Conservation (phyloP, 2,888 invertebrate genomes). For the Dinocampus coccinellae region DNA sequence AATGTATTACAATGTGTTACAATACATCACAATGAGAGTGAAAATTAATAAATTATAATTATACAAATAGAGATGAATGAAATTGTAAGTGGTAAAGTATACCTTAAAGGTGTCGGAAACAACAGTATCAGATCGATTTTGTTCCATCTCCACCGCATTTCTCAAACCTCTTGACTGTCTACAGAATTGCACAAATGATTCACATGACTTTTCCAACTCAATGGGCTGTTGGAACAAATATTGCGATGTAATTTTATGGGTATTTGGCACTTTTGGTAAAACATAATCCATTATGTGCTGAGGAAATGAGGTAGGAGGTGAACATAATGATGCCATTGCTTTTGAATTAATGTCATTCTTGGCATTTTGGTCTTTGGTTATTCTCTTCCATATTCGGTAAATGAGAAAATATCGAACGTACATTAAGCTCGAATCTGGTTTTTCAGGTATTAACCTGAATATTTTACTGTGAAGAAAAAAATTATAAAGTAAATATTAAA, state of each 20-base stretch:
- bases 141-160: slow-evolving; percentile 27
- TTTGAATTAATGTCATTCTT: slow-evolving; percentile 57
- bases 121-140: slow-evolving; percentile 18
- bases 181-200: slow-evolving; percentile 58
- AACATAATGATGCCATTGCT: slow-evolving; percentile 56
- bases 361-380: slow-evolving; percentile 56
- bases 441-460: slow-evolving; percentile 54
- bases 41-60: background rate
- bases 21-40: background rate
- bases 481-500: slow-evolving; percentile 1
- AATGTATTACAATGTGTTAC: too few species aligned
- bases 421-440: slow-evolving; percentile 57
- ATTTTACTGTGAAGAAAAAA: slow-evolving; percentile 62
- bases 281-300: slow-evolving; percentile 55
- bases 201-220: slow-evolving; percentile 59
- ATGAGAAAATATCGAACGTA: slow-evolving; percentile 64
- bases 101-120: slow-evolving; percentile 32
- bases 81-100: slow-evolving; percentile 7
- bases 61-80: background rate
- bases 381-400: slow-evolving; percentile 64
- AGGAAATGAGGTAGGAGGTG: slow-evolving; percentile 55
- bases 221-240: slow-evolving; percentile 58
- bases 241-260: slow-evolving; percentile 53
- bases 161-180: slow-evolving; percentile 38
- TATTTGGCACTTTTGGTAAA: slow-evolving; percentile 61